Conservation (phyloP, 2,888 invertebrate genomes). For the Stenodema calcarata region DNA sequence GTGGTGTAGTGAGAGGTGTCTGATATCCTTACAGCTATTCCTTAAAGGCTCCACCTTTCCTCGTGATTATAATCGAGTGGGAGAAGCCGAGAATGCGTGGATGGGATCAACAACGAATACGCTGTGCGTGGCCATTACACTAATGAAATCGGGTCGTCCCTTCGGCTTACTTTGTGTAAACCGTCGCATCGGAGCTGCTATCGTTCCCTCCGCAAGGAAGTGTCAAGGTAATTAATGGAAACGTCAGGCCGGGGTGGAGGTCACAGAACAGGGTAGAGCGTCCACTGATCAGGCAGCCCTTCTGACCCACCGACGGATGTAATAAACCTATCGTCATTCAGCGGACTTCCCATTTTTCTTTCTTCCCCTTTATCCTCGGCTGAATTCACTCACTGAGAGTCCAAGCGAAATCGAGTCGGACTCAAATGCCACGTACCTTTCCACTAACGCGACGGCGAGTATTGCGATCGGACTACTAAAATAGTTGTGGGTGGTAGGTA, state of each 20-base stretch:
- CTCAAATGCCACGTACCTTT: too few species aligned
- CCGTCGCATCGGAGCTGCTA: background rate
- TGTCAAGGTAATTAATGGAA: background rate
- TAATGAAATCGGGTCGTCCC: background rate
- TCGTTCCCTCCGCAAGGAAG: background rate
- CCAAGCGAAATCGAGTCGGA: too few species aligned
- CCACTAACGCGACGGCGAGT: too few species aligned
- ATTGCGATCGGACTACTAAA: too few species aligned
- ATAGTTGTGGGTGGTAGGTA: too few species aligned
- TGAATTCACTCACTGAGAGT: background rate
- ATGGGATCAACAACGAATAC: background rate
- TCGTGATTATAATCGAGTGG: background rate
- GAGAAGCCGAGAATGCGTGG: background rate
- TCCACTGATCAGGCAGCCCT: background rate
- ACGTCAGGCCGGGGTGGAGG: background rate
- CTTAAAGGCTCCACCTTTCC: background rate
- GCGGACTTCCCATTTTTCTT: background rate
- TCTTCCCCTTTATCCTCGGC: background rate
- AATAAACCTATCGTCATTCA: background rate
- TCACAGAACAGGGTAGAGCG: background rate
- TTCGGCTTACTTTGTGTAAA: background rate
- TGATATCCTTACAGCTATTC: background rate
- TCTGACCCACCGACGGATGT: background rate
- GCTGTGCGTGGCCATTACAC: background rate
- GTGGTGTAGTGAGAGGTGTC: background rate